phyloP scores from a whole-genome alignment of 2,888 invertebrate species.

The Sialis fuliginosa region DNA sequence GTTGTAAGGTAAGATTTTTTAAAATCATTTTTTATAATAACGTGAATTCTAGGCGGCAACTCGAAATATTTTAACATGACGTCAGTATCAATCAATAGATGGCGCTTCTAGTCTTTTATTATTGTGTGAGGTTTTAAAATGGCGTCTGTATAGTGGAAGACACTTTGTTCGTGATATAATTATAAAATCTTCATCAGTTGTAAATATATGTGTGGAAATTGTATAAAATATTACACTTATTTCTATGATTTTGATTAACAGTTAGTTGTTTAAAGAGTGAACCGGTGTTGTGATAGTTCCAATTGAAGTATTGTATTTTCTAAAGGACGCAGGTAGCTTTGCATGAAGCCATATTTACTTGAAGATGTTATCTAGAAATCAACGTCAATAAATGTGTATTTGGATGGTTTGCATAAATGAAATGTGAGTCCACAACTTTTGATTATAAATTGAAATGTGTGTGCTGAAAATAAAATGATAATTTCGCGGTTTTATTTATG shows the following conservation, averaged over 20 bases:
- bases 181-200: conserved; percentile 3
- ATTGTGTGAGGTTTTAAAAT: conserved; percentile 43
- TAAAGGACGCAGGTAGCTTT: conserved; percentile 7
- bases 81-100: conserved; percentile 29
- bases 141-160: conserved; percentile 50
- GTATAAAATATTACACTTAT: too few relatives aligned
- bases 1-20: too few relatives aligned
- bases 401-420: neutral
- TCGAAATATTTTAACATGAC: neutral
- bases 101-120: conserved; percentile 36
- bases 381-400: conserved; percentile 13
- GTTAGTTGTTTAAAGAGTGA: neutral
- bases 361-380: conserved; percentile 34
- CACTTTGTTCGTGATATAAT: conserved; percentile 25
- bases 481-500: too few relatives aligned
- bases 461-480: too few relatives aligned
- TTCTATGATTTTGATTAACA: neutral
- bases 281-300: neutral
- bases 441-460: too few relatives aligned
- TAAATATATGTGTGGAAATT: neutral
- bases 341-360: conserved; percentile 45
- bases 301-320: neutral
- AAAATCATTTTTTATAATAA: too few relatives aligned
- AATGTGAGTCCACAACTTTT: neutral
- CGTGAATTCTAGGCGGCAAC: too few relatives aligned